Evolutionary conservation across 2,888 invertebrate species (phyloP).

Genomic region (Autographa pulchrina): DNA sequence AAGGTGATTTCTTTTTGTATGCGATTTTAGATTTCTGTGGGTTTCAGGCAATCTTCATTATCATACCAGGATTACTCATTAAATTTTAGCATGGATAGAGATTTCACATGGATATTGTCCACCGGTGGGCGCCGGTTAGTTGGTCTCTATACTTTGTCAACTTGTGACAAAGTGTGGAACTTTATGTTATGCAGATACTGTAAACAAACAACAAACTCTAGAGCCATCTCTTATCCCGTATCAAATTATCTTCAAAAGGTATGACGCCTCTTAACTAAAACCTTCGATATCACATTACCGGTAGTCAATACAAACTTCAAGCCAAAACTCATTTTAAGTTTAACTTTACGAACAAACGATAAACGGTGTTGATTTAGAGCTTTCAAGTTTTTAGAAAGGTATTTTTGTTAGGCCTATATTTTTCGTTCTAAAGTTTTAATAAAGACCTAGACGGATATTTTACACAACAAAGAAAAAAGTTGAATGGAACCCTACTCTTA

Average conservation of each 20-base stretch:
- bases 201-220: slow-evolving; percentile 15
- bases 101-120: too few relatives aligned
- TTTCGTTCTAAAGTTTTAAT: slow-evolving; percentile 15
- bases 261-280: slow-evolving; percentile 12
- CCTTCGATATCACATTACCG: slow-evolving; percentile 31
- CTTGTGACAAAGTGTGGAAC: slow-evolving; percentile 8
- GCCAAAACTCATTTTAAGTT: slow-evolving; percentile 37
- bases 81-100: too few relatives aligned
- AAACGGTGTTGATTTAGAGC: slow-evolving; percentile 28
- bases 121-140: too few relatives aligned
- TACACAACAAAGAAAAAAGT: neutral
- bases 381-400: slow-evolving; percentile 22
- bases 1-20: too few relatives aligned
- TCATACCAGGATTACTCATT: too few relatives aligned
- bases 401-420: slow-evolving; percentile 1
- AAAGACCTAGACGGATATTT: slow-evolving; percentile 12
- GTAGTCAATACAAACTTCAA: slow-evolving; percentile 29
- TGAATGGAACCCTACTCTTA: neutral
- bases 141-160: too few relatives aligned
- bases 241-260: slow-evolving; percentile 14
- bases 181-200: slow-evolving; percentile 8
- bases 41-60: too few relatives aligned
- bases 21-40: too few relatives aligned
- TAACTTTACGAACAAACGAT: slow-evolving; percentile 43
- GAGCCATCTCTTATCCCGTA: slow-evolving; percentile 20